phyloP scores from a whole-genome alignment of 37 sponge, comb jelly and placozoan species.

The Halisarca cf. caerulea region DNA sequence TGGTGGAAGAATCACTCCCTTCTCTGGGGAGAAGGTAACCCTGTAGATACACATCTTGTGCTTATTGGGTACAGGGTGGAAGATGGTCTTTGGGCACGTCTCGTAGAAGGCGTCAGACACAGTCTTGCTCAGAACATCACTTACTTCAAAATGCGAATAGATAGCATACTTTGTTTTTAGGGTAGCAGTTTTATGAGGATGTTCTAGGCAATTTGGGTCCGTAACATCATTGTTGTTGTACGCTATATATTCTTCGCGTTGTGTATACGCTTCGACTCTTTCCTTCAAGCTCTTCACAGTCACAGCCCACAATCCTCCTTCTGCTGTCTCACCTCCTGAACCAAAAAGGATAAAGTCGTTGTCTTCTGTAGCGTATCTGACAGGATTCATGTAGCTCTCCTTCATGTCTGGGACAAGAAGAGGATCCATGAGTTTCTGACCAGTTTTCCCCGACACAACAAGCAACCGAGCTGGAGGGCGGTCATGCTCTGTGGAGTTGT shows the following conservation, averaged over 20 bases:
- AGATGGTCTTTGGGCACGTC: background rate
- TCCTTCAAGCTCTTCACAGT: slow-evolving; percentile 45
- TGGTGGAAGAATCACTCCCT: slow-evolving; percentile 76
- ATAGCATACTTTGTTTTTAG: too few relatives aligned
- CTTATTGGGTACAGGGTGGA: slow-evolving; percentile 39
- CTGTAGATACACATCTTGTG: slow-evolving; percentile 60
- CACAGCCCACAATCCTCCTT: slow-evolving; percentile 78
- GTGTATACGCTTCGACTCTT: slow-evolving; percentile 11
- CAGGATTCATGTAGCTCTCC: slow-evolving; percentile 82
- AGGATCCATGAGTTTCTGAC: slow-evolving; percentile 51
- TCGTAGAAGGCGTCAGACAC: background rate
- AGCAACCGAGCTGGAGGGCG: slow-evolving; percentile 51
- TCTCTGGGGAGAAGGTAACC: slow-evolving; percentile 21
- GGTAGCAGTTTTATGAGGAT: background rate
- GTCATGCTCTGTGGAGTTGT: slow-evolving; percentile 19
- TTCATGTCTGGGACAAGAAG: slow-evolving; percentile 67
- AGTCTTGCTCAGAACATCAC: background rate
- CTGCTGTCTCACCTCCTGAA: slow-evolving; percentile 81
- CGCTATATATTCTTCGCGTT: background rate
- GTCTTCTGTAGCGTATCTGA: slow-evolving; percentile 15
- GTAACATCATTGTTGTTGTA: background rate
- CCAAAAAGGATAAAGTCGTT: slow-evolving; percentile 55
- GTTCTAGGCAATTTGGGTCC: background rate
- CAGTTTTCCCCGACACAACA: slow-evolving; percentile 75
- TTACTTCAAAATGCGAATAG: background rate